Base-by-base conservation (phyloP, 2,113 vertebrate genomes). In the Istiophorus platypterus region DNA sequence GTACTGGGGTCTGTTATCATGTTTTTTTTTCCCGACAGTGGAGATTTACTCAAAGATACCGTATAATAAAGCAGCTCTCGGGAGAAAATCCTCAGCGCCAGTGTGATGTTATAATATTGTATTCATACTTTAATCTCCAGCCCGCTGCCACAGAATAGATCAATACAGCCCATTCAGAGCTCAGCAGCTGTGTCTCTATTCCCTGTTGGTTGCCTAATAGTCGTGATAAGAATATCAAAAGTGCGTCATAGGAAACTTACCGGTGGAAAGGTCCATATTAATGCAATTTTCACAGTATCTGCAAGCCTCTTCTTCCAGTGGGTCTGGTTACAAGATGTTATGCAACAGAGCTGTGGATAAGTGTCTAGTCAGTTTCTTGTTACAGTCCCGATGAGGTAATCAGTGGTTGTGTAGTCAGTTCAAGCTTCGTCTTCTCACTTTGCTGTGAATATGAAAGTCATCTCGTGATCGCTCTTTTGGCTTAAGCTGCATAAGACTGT, bases 211-310 rank as follows among this genome's bases (percentile, higher is more conserved):
- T 84, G 76, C 76, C 79, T 89, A 89, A 91, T 83, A 87, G 79
- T 79, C 68, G 22, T 82, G 85, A 91, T 88, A 76, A 87, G 85
- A 91, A 78, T 66, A 91, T 90, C 81, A 82, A 82, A 81, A 85
- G 84, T 72, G 65, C 82, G 27, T 86, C 67, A 72, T 17, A 51
- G 74, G 74, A 63, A 72, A 70, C 61, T 66, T 63, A 69, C 56
- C 41, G 7, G 69, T 70, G 85, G 80, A 92, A 85, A 79, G 76
- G 88, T 92, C 91, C 69, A 84, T 93, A 56, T 65, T 92, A 93
- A 93, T 89, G 74, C n/a, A 57, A 73, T 94, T 93, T 81, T 31
- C 78, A 72, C 34, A 17, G 67, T 59, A 74, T 83, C 64, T 73
- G 71, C 49, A 56, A 74, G 63, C 31, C 76, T 84, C 47, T 62